Evolutionary conservation across 2,888 invertebrate species (phyloP), one percentile per base, ranked within the genome.

Genomic region (Cyaniris semiargus): DNA sequence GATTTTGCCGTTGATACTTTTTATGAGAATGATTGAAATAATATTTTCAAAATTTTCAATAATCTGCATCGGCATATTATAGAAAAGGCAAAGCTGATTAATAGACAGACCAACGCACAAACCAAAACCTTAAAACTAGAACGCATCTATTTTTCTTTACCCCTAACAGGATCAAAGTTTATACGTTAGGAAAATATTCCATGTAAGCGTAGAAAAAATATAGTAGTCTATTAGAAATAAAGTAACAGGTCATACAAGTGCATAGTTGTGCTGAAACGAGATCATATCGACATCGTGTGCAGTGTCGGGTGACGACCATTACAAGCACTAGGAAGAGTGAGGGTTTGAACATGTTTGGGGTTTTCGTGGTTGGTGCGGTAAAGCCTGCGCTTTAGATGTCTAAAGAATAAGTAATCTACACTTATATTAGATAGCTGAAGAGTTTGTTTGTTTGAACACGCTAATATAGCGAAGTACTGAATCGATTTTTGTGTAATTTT

Each of bases 231-330:
- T 2, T 3, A 44, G 0, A 13, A 3, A 44, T 44, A 1, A 10
- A 8, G 10, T 44, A 44, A 44, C 23, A 3, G 27, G 21, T 66
- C 60, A 66, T 7, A 2, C 66, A 31, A 60, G 60, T 31, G 60
- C 23, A 23, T 27, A 60, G 23, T 23, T 60, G 23, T 60, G 66
- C 31, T 66, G 66, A 31, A 66, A 66, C 13, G 27, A 31, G 66
- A 66, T 66, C 66, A 31, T 66, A 66, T 66, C 66, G 27, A 66
- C 27, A 66, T 66, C 66, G 66, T 66, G 15, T 18, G 27, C 23
- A 66, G 58, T 66, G 27, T 66, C 66, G 7, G 31, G 27, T 66
- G 27, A 31, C 31, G 27, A 66, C 66, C 66, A 27, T 31, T 66
- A 66, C 66, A 7, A 66, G 18, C 6, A 66, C 66, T 66, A 66